phyloP scores from a whole-genome alignment of 1,140 invertebrate genomes.

The Phymastichus coffea region DNA sequence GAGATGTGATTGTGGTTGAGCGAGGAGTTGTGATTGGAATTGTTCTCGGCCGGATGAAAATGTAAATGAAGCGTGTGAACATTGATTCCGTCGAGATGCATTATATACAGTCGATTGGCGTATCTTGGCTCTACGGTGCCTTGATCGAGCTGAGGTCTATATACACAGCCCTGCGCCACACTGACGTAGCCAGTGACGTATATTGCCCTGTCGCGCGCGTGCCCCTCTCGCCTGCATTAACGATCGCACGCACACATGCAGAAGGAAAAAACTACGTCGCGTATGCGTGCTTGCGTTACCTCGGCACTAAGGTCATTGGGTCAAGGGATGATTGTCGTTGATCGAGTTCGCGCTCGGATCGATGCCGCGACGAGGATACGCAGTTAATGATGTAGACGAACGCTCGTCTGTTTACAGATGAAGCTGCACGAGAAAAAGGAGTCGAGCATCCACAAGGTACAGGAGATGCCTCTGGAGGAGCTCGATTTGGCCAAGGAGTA shows the following conservation, averaged over 20 bases:
- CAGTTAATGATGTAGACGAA: neutral
- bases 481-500: conserved; percentile 65
- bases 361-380: too few species aligned
- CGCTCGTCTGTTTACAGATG: conserved; percentile 39
- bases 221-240: neutral
- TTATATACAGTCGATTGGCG: too few species aligned
- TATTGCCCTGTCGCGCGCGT: neutral
- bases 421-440: conserved; percentile 55
- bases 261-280: neutral
- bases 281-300: neutral
- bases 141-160: too few species aligned
- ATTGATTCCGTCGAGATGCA: too few species aligned
- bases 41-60: too few species aligned
- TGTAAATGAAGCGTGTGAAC: too few species aligned
- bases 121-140: too few species aligned
- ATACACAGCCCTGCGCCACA: too few species aligned
- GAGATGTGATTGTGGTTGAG: too few species aligned
- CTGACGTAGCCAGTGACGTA: conserved; percentile 1
- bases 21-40: too few species aligned
- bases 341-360: too few species aligned
- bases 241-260: neutral
- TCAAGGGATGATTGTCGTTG: too few species aligned
- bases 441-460: conserved; percentile 57
- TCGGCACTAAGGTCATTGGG: neutral
- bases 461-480: conserved; percentile 59